These are phyloP conservation scores for Ryuthela nishihirai DNA, from an alignment of 2,888 invertebrate genomes.

Conservation along the genomic window DNA sequence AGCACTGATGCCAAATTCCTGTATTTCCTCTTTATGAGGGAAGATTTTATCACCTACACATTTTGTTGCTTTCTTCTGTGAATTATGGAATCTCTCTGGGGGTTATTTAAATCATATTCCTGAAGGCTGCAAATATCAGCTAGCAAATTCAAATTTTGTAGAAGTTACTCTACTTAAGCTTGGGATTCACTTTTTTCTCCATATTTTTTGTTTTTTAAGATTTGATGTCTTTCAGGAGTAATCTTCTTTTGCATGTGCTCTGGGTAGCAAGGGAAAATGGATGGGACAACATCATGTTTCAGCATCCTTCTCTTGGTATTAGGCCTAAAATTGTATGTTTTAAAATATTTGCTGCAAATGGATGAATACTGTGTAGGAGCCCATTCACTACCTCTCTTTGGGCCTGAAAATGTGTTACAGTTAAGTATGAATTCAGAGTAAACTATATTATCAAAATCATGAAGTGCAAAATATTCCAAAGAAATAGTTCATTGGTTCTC, in stretches of 20 bases:
- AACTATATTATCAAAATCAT: too few species aligned
- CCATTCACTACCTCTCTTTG: background rate
- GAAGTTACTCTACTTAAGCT: background rate
- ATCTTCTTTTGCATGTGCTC: background rate
- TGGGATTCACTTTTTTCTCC: background rate
- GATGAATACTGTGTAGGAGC: background rate
- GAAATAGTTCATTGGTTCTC: too few species aligned
- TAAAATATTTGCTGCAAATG: background rate
- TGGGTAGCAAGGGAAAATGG: background rate
- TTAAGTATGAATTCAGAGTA: too few species aligned
- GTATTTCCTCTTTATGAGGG: background rate
- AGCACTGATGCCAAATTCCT: background rate
- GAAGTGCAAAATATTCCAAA: too few species aligned
- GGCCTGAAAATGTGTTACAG: background rate
- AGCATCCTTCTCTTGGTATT: too few species aligned
- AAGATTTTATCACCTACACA: too few species aligned
- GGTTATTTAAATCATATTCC: background rate
- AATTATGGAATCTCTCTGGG: background rate
- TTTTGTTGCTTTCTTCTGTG: too few species aligned
- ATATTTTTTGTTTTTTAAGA: background rate
- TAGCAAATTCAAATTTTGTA: background rate
- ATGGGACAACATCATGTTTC: background rate
- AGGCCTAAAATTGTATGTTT: too few species aligned
- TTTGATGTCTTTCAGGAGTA: background rate
- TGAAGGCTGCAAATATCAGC: background rate